These are phyloP conservation scores for Dicentrarchus labrax DNA, from an alignment of 2,113 vertebrate genomes.

Conservation along the genomic window DNA sequence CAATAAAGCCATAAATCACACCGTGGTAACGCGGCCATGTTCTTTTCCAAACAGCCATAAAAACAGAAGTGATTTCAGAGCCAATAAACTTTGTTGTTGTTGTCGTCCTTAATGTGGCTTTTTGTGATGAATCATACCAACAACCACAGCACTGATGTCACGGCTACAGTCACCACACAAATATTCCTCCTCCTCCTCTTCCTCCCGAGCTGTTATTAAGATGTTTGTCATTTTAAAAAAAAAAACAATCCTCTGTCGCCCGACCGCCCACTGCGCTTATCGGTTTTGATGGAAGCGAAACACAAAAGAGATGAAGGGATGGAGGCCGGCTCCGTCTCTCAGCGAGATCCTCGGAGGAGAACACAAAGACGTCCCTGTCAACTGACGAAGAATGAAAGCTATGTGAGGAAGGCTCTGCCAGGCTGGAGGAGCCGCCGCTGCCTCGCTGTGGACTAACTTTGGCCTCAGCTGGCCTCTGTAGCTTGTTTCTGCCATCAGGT, in stretches of 20 bases:
- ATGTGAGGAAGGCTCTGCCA: constrained; percentile 48
- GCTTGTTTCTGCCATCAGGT: neutral
- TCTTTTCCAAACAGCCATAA: neutral
- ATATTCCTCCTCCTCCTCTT: constrained; percentile 35
- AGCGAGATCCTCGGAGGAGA: constrained; percentile 26
- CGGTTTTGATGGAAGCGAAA: constrained; percentile 39
- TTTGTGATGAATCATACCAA: constrained; percentile 29
- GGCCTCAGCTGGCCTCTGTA: constrained; percentile 60
- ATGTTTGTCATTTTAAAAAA: constrained; percentile 68
- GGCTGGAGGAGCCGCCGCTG: constrained; percentile 30
- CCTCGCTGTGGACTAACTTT: constrained; percentile 42
- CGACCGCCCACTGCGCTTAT: constrained; percentile 54
- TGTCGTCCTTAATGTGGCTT: neutral
- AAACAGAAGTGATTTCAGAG: neutral
- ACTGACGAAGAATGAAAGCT: constrained; percentile 55
- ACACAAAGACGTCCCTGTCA: constrained; percentile 71
- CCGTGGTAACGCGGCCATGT: neutral
- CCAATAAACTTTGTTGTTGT: neutral
- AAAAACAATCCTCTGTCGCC: constrained; percentile 25
- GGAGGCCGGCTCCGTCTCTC: constrained; percentile 9
- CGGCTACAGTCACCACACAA: constrained; percentile 18
- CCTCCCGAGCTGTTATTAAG: constrained; percentile 54
- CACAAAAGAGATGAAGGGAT: constrained; percentile 10
- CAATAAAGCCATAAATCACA: neutral
- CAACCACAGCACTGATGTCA: constrained; percentile 18